Percentiles rank a stretch among this genome's conserved stretches.
These are phyloP conservation scores for Oreochromis niloticus DNA, from an alignment of 2,113 vertebrate genomes.

Conservation along the genomic window DNA sequence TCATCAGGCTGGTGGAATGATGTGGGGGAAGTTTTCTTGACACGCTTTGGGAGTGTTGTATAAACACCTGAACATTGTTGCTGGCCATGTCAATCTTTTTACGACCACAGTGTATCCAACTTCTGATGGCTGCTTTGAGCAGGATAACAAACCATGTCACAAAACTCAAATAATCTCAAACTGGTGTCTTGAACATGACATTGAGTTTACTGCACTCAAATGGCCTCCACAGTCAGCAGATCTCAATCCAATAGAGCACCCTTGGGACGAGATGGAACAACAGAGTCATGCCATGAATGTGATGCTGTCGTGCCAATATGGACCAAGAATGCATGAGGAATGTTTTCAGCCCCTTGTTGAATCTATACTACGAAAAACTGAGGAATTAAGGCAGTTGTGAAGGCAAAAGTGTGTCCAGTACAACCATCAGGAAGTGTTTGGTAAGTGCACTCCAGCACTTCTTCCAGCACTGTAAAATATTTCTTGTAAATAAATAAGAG, in stretches of 20 bases:
- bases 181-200: not conserved
- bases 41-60: not conserved
- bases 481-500: not conserved
- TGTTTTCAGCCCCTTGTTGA: not conserved
- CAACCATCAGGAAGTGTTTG: not conserved
- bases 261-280: accelerated
- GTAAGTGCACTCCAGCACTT: not conserved
- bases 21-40: not conserved
- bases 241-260: not conserved
- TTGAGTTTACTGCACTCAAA: not conserved
- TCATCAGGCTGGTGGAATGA: not conserved
- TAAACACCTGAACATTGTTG: not conserved
- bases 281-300: not conserved
- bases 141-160: not conserved
- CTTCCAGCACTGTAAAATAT: not conserved
- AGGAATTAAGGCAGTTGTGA: not conserved
- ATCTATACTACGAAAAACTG: not conserved
- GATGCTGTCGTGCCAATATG: not conserved
- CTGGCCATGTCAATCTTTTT: not conserved
- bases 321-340: accelerated
- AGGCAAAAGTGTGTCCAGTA: not conserved
- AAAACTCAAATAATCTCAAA: not conserved
- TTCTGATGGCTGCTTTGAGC: not conserved
- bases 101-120: not conserved
- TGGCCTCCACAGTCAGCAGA: not conserved